Conservation (phyloP, 2,113 vertebrate species). For the Antennarius striatus region DNA sequence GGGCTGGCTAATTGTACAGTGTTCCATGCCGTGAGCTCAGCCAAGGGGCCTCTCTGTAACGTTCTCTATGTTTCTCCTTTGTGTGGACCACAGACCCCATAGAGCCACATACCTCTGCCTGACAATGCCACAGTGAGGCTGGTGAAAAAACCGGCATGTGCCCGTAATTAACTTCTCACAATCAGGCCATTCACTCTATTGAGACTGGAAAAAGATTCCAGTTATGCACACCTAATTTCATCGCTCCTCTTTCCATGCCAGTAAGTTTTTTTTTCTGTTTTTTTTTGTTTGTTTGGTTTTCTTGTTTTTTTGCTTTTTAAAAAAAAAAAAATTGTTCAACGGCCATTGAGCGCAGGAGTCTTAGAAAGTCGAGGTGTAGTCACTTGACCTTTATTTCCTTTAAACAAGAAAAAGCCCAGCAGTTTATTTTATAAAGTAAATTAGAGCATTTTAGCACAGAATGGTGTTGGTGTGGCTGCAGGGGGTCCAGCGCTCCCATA, state of each 20-base stretch:
- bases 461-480: slow-evolving; percentile 74
- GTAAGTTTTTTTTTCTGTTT: slow-evolving; percentile 26
- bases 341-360: slow-evolving; percentile 24
- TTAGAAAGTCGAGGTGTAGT: slow-evolving; percentile 51
- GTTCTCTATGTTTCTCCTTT: slow-evolving; percentile 67
- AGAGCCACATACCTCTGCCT: slow-evolving; percentile 65
- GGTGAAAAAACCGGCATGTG: slow-evolving; percentile 61
- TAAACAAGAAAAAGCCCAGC: slow-evolving; percentile 57
- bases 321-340: neutral
- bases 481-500: slow-evolving; percentile 67
- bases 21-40: slow-evolving; percentile 75
- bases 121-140: slow-evolving; percentile 68
- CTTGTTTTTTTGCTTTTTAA: slow-evolving; percentile 5
- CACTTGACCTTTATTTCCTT: slow-evolving; percentile 73
- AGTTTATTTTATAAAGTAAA: slow-evolving; percentile 75
- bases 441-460: slow-evolving; percentile 70
- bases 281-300: slow-evolving; percentile 24
- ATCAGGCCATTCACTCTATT: slow-evolving; percentile 63
- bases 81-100: slow-evolving; percentile 71
- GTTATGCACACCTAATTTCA: slow-evolving; percentile 35
- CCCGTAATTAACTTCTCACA: slow-evolving; percentile 79
- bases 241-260: slow-evolving; percentile 15
- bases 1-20: slow-evolving; percentile 82
- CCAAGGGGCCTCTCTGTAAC: slow-evolving; percentile 69
- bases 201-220: slow-evolving; percentile 61